Conservation (phyloP, 2,797 vertebrate species). For the Karalla daura region DNA sequence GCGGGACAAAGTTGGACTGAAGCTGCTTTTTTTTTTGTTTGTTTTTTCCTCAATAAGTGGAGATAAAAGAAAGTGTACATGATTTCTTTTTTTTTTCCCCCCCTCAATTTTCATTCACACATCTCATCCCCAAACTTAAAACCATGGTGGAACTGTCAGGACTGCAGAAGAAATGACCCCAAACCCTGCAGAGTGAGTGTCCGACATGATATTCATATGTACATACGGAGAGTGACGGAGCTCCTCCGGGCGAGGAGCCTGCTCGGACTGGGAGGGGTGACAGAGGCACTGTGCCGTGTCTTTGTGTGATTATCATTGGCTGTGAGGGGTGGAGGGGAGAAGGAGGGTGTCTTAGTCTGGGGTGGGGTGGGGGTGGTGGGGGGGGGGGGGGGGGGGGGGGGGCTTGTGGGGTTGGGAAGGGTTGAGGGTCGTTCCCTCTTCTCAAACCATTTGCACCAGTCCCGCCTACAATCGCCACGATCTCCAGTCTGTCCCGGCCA, state of each 20-base stretch:
- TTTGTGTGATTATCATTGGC: slow-evolving; percentile 71
- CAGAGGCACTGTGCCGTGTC: slow-evolving; percentile 60
- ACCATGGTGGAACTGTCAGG: slow-evolving; percentile 37
- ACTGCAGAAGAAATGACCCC: slow-evolving; percentile 42
- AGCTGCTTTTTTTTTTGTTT: slow-evolving; percentile 58
- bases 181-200: slow-evolving; percentile 62
- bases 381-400: too few species aligned
- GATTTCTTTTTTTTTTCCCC: too few species aligned
- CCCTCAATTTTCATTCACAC: slow-evolving; percentile 47
- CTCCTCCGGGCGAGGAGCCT: slow-evolving; percentile 47
- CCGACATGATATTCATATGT: slow-evolving; percentile 60
- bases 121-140: slow-evolving; percentile 44
- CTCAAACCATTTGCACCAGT: slow-evolving; percentile 62
- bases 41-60: too few species aligned
- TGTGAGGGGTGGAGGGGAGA: slow-evolving; percentile 45
- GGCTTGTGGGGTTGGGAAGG: too few species aligned
- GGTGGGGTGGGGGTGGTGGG: too few species aligned
- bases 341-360: slow-evolving; percentile 53
- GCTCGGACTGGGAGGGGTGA: slow-evolving; percentile 45
- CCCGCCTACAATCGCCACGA: slow-evolving; percentile 59
- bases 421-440: slow-evolving; percentile 50
- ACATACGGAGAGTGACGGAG: slow-evolving; percentile 58
- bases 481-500: slow-evolving; percentile 67
- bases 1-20: slow-evolving; percentile 46
- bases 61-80: slow-evolving; percentile 42